Conservation (phyloP, 2,888 invertebrate species). For the Aphidoletes aphidimyza region DNA sequence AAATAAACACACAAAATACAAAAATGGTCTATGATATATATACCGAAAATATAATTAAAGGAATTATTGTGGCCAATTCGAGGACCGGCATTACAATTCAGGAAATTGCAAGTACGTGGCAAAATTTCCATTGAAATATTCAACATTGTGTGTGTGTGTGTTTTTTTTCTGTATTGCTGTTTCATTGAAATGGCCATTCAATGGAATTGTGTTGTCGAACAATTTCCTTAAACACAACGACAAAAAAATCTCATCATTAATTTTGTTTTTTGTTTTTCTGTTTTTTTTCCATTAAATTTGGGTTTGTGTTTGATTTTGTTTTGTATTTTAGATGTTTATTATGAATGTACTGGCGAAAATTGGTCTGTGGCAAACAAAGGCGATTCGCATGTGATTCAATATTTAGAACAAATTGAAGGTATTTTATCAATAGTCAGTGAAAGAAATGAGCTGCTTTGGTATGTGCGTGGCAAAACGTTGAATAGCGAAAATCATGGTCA, state of each 20-base stretch:
- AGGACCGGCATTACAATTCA: not conserved
- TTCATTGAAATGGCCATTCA: too few relatives aligned
- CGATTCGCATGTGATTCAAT: not conserved
- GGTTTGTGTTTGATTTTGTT: too few relatives aligned
- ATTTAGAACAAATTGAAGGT: constrained; percentile 2
- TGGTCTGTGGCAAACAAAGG: not conserved
- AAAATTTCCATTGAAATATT: not conserved
- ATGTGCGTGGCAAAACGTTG: constrained; percentile 35
- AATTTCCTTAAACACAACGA: not conserved
- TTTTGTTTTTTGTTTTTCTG: too few relatives aligned
- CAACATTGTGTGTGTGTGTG: too few relatives aligned
- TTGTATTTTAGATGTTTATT: not conserved
- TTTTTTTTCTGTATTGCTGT: too few relatives aligned
- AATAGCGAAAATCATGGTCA: not conserved
- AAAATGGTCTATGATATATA: constrained; percentile 14
- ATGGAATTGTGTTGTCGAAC: too few relatives aligned
- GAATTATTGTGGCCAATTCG: constrained; percentile 22
- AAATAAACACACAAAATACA: not conserved
- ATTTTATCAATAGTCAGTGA: constrained; percentile 5
- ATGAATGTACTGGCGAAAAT: not conserved
- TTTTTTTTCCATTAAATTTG: too few relatives aligned
- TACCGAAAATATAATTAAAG: constrained; percentile 23
- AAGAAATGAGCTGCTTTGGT: not conserved
- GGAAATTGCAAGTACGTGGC: not conserved
- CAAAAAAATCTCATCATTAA: not conserved